A percentile compares a stretch with the other conserved stretches of the same genome.
phyloP scores from a whole-genome alignment of 2,888 invertebrate species.

The Erynnis tages region DNA sequence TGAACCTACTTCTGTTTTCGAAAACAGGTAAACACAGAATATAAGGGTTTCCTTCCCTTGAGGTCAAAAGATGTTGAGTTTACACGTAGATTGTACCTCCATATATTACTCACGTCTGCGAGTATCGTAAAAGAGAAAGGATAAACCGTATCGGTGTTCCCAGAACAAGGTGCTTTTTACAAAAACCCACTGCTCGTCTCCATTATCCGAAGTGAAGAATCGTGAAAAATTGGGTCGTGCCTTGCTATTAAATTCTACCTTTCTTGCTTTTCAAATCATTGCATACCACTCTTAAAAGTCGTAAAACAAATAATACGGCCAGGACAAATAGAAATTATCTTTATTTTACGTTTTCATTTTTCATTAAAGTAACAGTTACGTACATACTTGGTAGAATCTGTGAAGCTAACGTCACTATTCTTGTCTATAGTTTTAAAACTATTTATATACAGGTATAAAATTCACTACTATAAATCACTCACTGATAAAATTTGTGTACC shows the following conservation, averaged over 20 bases:
- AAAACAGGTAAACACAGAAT: no score
- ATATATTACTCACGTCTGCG: constrained; percentile 1
- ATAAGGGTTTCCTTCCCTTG: background rate
- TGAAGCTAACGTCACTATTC: constrained; percentile 73
- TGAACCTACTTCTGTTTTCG: no score
- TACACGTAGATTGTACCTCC: background rate
- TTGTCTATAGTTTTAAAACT: constrained; percentile 57
- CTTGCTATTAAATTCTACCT: background rate
- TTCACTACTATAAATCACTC: constrained; percentile 64
- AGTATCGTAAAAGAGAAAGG: constrained; percentile 18
- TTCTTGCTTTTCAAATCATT: background rate
- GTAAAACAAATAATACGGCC: constrained; percentile 36
- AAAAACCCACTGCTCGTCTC: background rate
- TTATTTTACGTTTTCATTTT: constrained; percentile 62
- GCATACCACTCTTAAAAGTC: background rate
- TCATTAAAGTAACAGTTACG: constrained; percentile 70
- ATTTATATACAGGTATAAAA: constrained; percentile 78
- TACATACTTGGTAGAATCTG: constrained; percentile 56
- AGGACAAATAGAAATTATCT: constrained; percentile 62
- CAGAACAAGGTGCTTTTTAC: constrained; percentile 6
- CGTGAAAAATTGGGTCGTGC: background rate
- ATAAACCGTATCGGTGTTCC: constrained; percentile 11
- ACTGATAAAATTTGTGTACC: constrained; percentile 57
- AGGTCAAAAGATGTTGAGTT: background rate
- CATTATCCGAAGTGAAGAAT: background rate